Base-by-base conservation (phyloP, 2,797 vertebrate genomes). In the Pelodytes ibericus region DNA sequence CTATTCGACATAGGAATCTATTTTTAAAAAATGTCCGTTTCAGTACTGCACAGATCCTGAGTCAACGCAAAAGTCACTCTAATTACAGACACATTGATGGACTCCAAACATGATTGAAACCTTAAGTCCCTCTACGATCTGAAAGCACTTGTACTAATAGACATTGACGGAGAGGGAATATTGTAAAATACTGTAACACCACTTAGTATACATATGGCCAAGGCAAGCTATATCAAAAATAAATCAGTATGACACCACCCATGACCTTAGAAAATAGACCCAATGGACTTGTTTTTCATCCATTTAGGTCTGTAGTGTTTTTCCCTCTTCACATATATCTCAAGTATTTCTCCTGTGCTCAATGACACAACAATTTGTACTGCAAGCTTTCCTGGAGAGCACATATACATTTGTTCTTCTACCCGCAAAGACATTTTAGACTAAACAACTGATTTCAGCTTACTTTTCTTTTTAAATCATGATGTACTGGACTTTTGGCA, bases 401-500 rank as follows among this genome's bases (percentile, higher is more conserved):
- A 53, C 4, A 53, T 22, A 24, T 1, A 15, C 15, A 53, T 53
- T 22, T 53, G 8, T 20, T 1, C 11, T 24, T 29, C 11, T 20
- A 64, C 31, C 56, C 3, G 11, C 49, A 56, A 47, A 22, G n/a
- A 13, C 15, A 60, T 41, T 74, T n/a, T 31, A 26, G 36, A 26
- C 20, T n/a, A 67, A 18, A 9, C 26, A 7, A 25, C 11, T 29
- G 9, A 47, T n/a, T 18, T 20, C 30, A 47, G 25, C 24, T 58
- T 58, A 24, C 39, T 73, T 39, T 26, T 36, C 26, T 20, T 36
- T 60, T 74, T 44, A 47, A 66, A 58, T 66, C 24, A 25, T 67
- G 20, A 47, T 20, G 9, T 44, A 33, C 63, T 59, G 56, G 44
- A 56, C 53, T 66, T 67, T 49, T 74, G 51, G 25, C 51, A 58